Evolutionary conservation across 2,888 invertebrate genomes (phyloP).

Genomic region (Cryptocephalus moraei): DNA sequence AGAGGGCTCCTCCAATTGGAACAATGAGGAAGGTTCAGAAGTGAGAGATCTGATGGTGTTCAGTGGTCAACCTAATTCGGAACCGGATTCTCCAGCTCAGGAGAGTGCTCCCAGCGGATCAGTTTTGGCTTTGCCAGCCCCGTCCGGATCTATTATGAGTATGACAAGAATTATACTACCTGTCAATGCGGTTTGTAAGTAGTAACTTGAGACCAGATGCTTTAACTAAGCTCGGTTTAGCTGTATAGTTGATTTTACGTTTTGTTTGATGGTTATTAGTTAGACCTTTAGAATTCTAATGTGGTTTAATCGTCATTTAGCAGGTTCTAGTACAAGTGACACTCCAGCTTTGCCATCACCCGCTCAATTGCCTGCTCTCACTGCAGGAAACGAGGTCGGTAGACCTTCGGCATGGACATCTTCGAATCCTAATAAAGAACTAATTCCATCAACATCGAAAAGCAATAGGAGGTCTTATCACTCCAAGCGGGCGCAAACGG

Average conservation of each 20-base stretch:
- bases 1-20: constrained; percentile 10
- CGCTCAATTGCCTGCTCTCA: constrained; percentile 27
- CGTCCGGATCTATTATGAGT: constrained; percentile 7
- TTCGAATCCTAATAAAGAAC: constrained; percentile 19
- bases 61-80: constrained; percentile 5
- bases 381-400: constrained; percentile 31
- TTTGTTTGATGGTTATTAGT: too few species aligned
- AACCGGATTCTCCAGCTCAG: constrained; percentile 5
- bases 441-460: constrained; percentile 39
- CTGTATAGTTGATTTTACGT: too few species aligned
- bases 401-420: constrained; percentile 16
- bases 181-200: too few species aligned
- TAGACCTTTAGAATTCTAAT: too few species aligned
- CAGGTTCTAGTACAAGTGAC: constrained; percentile 11
- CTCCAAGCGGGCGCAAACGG: constrained; percentile 1
- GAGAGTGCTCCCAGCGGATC: constrained; percentile 10
- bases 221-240: too few species aligned
- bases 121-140: constrained; percentile 16
- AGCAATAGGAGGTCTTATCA: constrained; percentile 20
- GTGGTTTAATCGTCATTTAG: constrained; percentile 1
- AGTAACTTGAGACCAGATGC: too few species aligned
- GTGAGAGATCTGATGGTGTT: constrained; percentile 13
- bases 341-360: constrained; percentile 21
- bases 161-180: too few species aligned
- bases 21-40: neutral